A percentile compares a stretch with the other conserved stretches of the same genome.
Conservation (phyloP, 2,797 vertebrate genomes). For the Rhodeus uyekii region DNA sequence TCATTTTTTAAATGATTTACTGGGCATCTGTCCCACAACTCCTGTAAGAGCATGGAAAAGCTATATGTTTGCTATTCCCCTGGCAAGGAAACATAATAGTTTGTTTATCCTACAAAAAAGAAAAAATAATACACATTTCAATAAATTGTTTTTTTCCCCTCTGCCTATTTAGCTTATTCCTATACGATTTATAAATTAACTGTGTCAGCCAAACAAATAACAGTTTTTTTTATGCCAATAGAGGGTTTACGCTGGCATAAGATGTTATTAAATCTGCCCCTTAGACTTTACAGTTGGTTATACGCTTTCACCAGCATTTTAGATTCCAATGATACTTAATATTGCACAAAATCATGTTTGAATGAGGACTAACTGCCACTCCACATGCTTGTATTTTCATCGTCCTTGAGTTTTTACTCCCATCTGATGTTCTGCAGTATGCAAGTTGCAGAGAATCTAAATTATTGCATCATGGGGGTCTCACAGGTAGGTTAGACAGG, state of each 20-base stretch:
- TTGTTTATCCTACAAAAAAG: conserved; percentile 48
- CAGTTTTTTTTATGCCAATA: no score
- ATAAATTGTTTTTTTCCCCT: background rate
- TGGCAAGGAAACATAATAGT: conserved; percentile 53
- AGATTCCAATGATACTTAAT: background rate
- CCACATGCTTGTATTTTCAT: background rate
- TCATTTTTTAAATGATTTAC: conserved; percentile 74
- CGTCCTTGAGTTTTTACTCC: background rate
- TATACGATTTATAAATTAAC: no score
- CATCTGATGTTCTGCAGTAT: conserved; percentile 4
- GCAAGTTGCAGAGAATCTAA: conserved; percentile 26
- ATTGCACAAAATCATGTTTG: background rate
- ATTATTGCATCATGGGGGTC: conserved; percentile 36
- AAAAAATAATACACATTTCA: conserved; percentile 61
- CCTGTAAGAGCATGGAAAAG: conserved; percentile 59
- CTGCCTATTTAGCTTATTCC: background rate
- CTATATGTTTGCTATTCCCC: conserved; percentile 35
- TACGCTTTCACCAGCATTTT: background rate
- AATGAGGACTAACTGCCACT: background rate
- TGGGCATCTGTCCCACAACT: conserved; percentile 64
- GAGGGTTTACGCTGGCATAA: no score
- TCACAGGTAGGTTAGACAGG: conserved; percentile 12
- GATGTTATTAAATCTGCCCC: no score
- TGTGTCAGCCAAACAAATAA: background rate
- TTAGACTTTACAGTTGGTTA: background rate